Conservation (phyloP, 2,113 vertebrate species). For the Sterna hirundo region DNA sequence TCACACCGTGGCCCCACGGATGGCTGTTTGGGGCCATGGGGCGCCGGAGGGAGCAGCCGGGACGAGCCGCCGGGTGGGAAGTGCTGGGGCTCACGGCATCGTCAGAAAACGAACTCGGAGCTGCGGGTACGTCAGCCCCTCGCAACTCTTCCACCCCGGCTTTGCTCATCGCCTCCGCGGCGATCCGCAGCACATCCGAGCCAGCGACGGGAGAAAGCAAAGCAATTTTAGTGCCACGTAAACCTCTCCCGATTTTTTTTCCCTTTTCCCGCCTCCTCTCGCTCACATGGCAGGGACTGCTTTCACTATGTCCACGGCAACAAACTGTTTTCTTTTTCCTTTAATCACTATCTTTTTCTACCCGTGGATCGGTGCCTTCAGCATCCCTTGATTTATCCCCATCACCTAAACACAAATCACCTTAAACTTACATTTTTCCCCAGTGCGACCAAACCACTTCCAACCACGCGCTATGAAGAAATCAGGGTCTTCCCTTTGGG, state of each 20-base stretch:
- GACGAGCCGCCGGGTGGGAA: background rate
- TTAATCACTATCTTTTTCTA: background rate
- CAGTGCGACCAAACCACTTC: background rate
- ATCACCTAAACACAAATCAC: background rate
- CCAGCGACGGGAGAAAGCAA: background rate
- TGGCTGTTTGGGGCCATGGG: fast-evolving
- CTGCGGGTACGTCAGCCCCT: background rate
- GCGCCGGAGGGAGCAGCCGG: background rate
- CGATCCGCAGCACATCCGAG: background rate
- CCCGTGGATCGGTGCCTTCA: background rate
- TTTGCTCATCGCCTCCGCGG: fast-evolving
- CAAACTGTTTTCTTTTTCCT: background rate
- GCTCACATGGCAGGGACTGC: fast-evolving
- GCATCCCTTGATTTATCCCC: background rate
- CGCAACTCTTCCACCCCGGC: fast-evolving
- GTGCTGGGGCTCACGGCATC: fast-evolving
- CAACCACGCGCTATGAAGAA: background rate
- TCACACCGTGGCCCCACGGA: background rate
- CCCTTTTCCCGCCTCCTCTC: background rate
- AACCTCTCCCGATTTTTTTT: background rate
- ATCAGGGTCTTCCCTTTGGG: background rate
- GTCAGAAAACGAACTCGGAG: background rate
- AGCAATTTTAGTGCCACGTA: background rate
- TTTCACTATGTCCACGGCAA: background rate
- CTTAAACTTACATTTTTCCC: background rate